These are phyloP conservation scores for Heterocephalus glaber DNA, from an alignment of 2,113 vertebrate genomes.

Conservation along the genomic window DNA sequence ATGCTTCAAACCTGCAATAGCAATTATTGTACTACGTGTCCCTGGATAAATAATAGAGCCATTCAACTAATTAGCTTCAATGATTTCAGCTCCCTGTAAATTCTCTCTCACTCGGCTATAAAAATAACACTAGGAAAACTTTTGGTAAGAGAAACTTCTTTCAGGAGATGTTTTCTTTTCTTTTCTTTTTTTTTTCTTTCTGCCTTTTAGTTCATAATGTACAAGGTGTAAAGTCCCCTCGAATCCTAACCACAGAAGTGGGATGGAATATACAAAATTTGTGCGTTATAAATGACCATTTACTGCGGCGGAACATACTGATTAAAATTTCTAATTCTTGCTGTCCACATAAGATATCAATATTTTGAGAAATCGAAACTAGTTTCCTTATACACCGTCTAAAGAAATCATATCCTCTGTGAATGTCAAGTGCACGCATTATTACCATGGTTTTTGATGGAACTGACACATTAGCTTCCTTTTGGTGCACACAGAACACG, in stretches of 20 bases:
- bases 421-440: background rate
- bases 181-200: background rate
- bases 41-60: conserved; percentile 93
- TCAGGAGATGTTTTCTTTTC: conserved; percentile 82
- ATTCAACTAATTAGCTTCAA: conserved; percentile 93
- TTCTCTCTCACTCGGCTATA: conserved; percentile 87
- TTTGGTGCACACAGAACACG: background rate
- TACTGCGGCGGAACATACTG: conserved; percentile 50
- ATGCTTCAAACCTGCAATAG: conserved; percentile 92
- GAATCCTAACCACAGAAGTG: conserved; percentile 56
- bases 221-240: conserved; percentile 51
- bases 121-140: conserved; percentile 87
- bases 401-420: background rate
- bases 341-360: conserved; percentile 16
- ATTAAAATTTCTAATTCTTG: conserved; percentile 71
- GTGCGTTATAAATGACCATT: conserved; percentile 74
- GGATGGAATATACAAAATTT: conserved; percentile 68
- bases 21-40: conserved; percentile 92
- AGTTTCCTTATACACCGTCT: background rate
- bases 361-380: conserved; percentile 21
- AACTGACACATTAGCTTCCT: background rate
- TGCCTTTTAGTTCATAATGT: conserved; percentile 80
- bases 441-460: background rate
- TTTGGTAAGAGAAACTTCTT: conserved; percentile 89
- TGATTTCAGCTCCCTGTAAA: conserved; percentile 90